Conservation (phyloP, 2,888 invertebrate species). For the Tipula vernalis region DNA sequence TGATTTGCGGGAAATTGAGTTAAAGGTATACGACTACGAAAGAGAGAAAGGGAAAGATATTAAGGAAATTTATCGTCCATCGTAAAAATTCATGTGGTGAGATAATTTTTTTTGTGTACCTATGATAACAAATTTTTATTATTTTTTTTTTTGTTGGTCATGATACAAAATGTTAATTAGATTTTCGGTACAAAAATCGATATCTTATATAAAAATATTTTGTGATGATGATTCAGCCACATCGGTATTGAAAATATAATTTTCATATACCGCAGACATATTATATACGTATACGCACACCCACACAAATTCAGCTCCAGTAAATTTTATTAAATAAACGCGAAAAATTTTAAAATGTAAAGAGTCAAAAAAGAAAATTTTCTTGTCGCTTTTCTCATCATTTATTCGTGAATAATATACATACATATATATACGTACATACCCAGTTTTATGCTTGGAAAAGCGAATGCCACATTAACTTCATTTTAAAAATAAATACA, state of each 20-base stretch:
- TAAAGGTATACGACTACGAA: neutral
- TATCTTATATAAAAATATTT: neutral
- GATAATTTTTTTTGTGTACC: neutral
- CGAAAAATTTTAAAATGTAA: neutral
- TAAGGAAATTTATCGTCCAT: neutral
- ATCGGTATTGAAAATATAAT: neutral
- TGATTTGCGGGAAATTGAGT: neutral
- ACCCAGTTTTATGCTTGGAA: neutral
- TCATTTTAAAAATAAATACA: neutral
- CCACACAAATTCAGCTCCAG: neutral
- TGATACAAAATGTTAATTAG: neutral
- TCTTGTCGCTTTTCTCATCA: neutral
- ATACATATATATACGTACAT: too few relatives aligned
- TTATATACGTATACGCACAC: neutral
- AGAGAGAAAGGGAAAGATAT: neutral
- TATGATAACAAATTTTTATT: neutral
- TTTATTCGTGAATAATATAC: neutral
- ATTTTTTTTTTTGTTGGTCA: too few relatives aligned
- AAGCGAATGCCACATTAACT: neutral
- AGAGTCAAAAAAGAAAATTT: neutral
- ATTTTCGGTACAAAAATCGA: neutral
- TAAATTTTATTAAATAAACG: neutral
- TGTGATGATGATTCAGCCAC: neutral
- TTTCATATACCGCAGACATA: neutral
- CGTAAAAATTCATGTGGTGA: neutral